phyloP scores from a whole-genome alignment of 2,888 invertebrate species.

The Subacronicta megacephala region DNA sequence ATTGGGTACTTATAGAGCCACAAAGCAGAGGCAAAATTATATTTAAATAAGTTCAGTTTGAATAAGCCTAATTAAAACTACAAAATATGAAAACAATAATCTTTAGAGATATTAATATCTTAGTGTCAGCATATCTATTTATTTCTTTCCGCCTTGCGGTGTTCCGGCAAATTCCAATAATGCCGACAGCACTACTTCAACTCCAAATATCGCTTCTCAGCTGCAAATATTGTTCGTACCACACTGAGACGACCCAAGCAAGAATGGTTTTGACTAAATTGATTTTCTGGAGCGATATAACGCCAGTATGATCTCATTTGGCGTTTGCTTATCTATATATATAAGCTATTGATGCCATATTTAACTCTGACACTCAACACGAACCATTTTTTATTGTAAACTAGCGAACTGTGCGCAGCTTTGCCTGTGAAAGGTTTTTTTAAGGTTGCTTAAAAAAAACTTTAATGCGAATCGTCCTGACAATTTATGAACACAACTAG shows the following conservation, averaged over 20 bases:
- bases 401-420: too few species aligned
- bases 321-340: constrained; percentile 30
- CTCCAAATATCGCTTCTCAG: constrained; percentile 72
- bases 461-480: too few species aligned
- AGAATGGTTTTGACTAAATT: constrained; percentile 75
- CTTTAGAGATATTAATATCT: constrained; percentile 44
- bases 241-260: constrained; percentile 69
- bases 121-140: constrained; percentile 48
- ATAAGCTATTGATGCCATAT: not conserved
- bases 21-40: too few species aligned
- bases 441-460: too few species aligned
- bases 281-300: constrained; percentile 64
- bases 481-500: too few species aligned
- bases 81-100: constrained; percentile 35
- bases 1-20: too few species aligned
- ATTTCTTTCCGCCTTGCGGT: constrained; percentile 57
- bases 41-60: constrained; percentile 23
- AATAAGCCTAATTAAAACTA: constrained; percentile 31
- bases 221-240: constrained; percentile 79
- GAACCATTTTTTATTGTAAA: too few species aligned
- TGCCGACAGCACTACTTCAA: constrained; percentile 68
- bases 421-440: too few species aligned
- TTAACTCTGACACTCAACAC: too few species aligned
- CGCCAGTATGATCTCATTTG: constrained; percentile 54
- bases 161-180: constrained; percentile 75